Evolutionary conservation across 2,888 invertebrate species (phyloP).

Genomic region (Dolichomitus sp.): DNA sequence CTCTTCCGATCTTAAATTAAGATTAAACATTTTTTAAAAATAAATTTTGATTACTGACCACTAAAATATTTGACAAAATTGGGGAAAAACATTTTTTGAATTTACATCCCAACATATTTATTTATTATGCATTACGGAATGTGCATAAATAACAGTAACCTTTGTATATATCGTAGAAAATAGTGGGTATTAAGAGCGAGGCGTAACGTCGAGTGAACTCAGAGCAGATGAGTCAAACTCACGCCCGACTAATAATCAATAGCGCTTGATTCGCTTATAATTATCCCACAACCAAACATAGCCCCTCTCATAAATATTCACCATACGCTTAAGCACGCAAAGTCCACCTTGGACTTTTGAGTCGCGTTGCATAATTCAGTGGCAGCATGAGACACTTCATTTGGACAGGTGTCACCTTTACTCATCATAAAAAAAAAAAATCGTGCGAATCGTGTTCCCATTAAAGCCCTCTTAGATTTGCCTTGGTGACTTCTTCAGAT

Average conservation of each 20-base stretch:
- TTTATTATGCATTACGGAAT: too few relatives aligned
- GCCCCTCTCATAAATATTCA: constrained; percentile 30
- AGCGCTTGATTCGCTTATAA: constrained; percentile 24
- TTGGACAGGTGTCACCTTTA: constrained; percentile 45
- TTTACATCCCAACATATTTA: too few relatives aligned
- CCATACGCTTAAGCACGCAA: constrained; percentile 4
- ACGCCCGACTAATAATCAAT: constrained; percentile 29
- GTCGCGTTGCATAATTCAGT: constrained; percentile 44
- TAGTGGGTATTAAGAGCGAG: not conserved
- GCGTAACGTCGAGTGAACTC: constrained; percentile 44
- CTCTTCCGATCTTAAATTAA: not conserved
- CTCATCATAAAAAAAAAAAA: not conserved
- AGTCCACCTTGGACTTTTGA: constrained; percentile 32
- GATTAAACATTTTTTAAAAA: too few relatives aligned
- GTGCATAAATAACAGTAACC: not conserved
- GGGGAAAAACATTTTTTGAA: too few relatives aligned
- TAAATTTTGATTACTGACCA: too few relatives aligned
- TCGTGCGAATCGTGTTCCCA: not conserved
- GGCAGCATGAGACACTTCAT: constrained; percentile 5
- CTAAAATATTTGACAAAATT: too few relatives aligned
- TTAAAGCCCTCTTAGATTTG: not conserved
- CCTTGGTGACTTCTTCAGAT: too few relatives aligned
- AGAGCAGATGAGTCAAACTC: constrained; percentile 12
- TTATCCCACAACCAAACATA: constrained; percentile 3
- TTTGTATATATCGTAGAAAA: not conserved